These are phyloP conservation scores for Oscheius sp. DNA, from an alignment of 2,888 invertebrate species.

Conservation along the genomic window DNA sequence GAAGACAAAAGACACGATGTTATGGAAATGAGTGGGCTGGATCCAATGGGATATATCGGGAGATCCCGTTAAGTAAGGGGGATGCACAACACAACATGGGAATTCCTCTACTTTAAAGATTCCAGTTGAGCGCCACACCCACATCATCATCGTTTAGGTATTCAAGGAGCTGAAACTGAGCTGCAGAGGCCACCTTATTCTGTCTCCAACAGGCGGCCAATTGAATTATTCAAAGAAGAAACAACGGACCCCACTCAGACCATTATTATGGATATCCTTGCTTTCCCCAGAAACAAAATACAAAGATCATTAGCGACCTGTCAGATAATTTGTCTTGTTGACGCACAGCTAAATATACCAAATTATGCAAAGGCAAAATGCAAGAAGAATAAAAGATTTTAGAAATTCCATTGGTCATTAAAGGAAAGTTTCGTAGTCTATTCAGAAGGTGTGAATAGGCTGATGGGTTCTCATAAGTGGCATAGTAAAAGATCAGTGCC, in stretches of 20 bases:
- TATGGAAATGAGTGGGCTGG: too few relatives aligned
- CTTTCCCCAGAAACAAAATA: neutral
- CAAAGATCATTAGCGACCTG: neutral
- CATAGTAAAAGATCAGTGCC: neutral
- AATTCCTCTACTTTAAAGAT: too few relatives aligned
- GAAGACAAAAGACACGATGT: too few relatives aligned
- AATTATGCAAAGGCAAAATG: neutral
- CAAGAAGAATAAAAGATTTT: neutral
- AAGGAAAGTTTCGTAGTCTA: slow-evolving; percentile 9
- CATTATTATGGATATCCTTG: slow-evolving; percentile 19
- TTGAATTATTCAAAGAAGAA: slow-evolving; percentile 30
- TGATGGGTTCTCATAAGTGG: neutral
- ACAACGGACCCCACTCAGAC: slow-evolving; percentile 29
- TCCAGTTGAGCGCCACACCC: too few relatives aligned
- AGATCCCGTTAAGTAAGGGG: too few relatives aligned
- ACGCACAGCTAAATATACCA: neutral
- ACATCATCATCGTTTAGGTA: neutral
- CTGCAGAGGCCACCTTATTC: slow-evolving; percentile 21
- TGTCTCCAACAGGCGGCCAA: slow-evolving; percentile 21
- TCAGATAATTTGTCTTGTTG: too few relatives aligned
- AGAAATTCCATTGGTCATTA: slow-evolving; percentile 17
- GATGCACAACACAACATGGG: too few relatives aligned
- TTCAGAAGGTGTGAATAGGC: slow-evolving; percentile 10
- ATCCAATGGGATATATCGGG: too few relatives aligned
- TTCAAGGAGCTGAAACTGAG: slow-evolving; percentile 26